phyloP scores from a whole-genome alignment of 2,113 vertebrate species.

The Terrapene triunguis region DNA sequence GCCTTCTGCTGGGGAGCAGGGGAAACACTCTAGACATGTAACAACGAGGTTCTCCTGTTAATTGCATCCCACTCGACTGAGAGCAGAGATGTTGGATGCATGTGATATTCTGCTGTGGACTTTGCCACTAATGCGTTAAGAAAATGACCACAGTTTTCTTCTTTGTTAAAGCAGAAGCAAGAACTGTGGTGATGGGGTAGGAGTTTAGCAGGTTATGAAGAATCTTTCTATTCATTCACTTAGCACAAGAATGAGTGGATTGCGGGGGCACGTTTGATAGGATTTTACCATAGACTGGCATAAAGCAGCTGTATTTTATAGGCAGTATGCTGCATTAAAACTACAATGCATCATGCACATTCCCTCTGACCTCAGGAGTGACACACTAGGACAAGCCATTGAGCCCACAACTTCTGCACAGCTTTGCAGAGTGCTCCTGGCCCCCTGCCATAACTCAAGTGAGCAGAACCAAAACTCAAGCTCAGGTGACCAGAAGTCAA shows the following conservation, averaged over 20 bases:
- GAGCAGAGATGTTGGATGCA: not conserved
- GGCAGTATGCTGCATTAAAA: not conserved
- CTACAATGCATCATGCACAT: not conserved
- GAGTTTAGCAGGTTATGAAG: not conserved
- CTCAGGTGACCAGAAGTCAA: not conserved
- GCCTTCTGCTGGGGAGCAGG: not conserved
- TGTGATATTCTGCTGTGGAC: conserved; percentile 3
- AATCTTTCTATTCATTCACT: too few relatives aligned
- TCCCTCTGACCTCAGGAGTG: not conserved
- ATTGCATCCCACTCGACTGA: not conserved
- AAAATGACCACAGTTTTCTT: conserved; percentile 54
- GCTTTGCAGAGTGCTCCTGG: not conserved
- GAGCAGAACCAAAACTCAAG: not conserved
- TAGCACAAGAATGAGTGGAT: not conserved
- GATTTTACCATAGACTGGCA: not conserved
- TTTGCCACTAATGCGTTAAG: conserved; percentile 21
- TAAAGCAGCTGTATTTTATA: not conserved
- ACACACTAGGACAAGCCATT: rapidly evolving
- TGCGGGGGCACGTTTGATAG: not conserved
- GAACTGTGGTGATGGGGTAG: conserved; percentile 36
- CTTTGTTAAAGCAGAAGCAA: conserved; percentile 53
- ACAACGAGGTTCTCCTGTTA: not conserved
- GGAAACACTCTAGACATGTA: not conserved
- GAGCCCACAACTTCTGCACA: not conserved
- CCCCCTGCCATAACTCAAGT: not conserved